phyloP scores from a whole-genome alignment of 2,888 invertebrate species.

The Muschampia plurimacula region DNA sequence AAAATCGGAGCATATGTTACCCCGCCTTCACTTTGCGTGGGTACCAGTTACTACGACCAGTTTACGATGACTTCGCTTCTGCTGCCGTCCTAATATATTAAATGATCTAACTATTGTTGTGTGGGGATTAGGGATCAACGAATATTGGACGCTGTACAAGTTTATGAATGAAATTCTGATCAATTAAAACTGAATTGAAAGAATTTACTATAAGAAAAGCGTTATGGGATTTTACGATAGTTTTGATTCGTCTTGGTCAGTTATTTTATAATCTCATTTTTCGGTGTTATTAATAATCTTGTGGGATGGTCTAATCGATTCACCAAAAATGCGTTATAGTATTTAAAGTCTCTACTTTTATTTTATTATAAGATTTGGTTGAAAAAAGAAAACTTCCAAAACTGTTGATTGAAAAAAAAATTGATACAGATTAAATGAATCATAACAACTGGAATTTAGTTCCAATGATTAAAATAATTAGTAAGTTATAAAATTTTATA shows the following conservation, averaged over 20 bases:
- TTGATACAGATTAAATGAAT: neutral
- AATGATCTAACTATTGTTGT: neutral
- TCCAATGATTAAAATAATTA: too few species aligned
- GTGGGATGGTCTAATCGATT: conserved; percentile 15
- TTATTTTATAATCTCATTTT: conserved; percentile 18
- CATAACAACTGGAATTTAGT: too few species aligned
- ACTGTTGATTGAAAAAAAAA: neutral
- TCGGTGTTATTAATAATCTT: conserved; percentile 19
- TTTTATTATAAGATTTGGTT: neutral
- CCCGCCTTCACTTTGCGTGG: conserved; percentile 52
- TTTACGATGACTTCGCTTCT: conserved; percentile 47
- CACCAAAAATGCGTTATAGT: conserved; percentile 12
- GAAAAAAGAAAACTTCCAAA: too few species aligned
- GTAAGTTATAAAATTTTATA: too few species aligned
- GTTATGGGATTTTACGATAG: conserved; percentile 27
- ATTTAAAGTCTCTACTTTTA: neutral
- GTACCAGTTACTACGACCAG: conserved; percentile 46
- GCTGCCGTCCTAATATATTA: conserved; percentile 1
- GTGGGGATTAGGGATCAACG: conserved; percentile 40
- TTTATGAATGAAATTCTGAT: conserved; percentile 48
- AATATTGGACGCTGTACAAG: conserved; percentile 40
- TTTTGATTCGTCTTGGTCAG: conserved; percentile 17
- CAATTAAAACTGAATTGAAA: conserved; percentile 41
- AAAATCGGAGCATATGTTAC: conserved; percentile 57
- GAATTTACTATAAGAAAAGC: conserved; percentile 31